These are phyloP conservation scores for Scaptodrosophila latifasciaeformis DNA, from an alignment of 2,888 invertebrate genomes.

Conservation along the genomic window DNA sequence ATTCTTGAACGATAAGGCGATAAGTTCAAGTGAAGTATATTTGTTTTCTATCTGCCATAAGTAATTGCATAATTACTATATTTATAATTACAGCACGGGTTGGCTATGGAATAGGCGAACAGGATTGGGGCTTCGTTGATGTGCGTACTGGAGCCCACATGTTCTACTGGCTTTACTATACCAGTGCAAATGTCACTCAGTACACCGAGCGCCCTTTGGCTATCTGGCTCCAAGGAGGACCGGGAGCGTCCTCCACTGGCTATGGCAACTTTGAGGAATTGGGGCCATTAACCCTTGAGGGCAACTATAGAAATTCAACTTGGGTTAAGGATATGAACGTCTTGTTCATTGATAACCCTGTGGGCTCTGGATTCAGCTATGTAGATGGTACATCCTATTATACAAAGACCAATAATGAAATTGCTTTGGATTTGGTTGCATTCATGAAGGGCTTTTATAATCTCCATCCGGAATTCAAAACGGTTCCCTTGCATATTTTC, in stretches of 20 bases:
- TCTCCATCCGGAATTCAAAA: conserved; percentile 81
- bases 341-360: conserved; percentile 92
- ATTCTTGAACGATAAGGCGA: too few relatives aligned
- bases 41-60: too few relatives aligned
- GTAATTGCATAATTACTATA: too few relatives aligned
- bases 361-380: conserved; percentile 91
- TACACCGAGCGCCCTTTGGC: conserved; percentile 83
- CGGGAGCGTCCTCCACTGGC: conserved; percentile 86
- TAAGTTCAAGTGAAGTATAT: too few relatives aligned
- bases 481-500: conserved; percentile 87
- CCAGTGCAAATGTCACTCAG: conserved; percentile 78
- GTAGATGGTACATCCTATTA: conserved; percentile 77
- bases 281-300: conserved; percentile 83
- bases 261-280: conserved; percentile 92
- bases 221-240: conserved; percentile 94
- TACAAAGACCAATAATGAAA: conserved; percentile 79
- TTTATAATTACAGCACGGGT: conserved; percentile 56
- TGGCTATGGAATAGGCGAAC: conserved; percentile 80
- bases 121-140: conserved; percentile 84
- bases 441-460: conserved; percentile 83
- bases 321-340: conserved; percentile 89
- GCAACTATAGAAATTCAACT: conserved; percentile 82
- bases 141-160: conserved; percentile 85
- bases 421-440: conserved; percentile 85
- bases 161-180: conserved; percentile 92